Base-by-base conservation (phyloP, 2,797 vertebrate genomes). In the Telmatherina bonti region DNA sequence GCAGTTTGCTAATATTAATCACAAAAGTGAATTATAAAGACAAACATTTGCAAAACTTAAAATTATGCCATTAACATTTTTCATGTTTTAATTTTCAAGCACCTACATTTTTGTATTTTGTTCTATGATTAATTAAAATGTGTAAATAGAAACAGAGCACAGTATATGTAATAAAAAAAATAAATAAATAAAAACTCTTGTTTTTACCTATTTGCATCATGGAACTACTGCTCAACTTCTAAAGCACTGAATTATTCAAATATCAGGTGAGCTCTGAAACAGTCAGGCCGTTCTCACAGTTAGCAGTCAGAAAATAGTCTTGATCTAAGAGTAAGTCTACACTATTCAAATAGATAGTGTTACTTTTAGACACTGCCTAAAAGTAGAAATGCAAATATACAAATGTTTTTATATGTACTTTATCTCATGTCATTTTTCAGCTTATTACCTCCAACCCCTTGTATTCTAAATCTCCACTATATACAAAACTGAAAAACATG, bases 161-260 rank as follows among this genome's bases (percentile, higher is more conserved):
- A 22, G n/a, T 49, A 22, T n/a, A 49, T 9, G 11, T 22, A 45
- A 24, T 22, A 22, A 0, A 22, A 36, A 49, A 3, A 9, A 49
- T 49, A 1, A 43, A 27, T 12, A 7, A 62, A 35, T 7, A 38
- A 7, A 41, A 11, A 4, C 18, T 29, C 24, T 2, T 18, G 35
- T 60, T 29, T 49, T 10, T 29, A 33, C 30, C 56, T 47, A 15
- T 63, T 67, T 24, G 36, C 57, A 59, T 70, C 35, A 65, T 67
- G 52, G 58, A 74, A 56, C 53, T 70, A 47, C 31, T 45, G 15
- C 31, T 41, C 26, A 7, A 24, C 27, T 41, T 66, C 24, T 26
- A 55, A 31, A 65, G 63, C 68, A 67, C 52, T 83, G 33, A 82
- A 76, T 80, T 76, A 69, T 82, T 78, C 26, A 81, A 47, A 30